phyloP scores from a whole-genome alignment of 2,888 invertebrate species.

The Gibbula magus region DNA sequence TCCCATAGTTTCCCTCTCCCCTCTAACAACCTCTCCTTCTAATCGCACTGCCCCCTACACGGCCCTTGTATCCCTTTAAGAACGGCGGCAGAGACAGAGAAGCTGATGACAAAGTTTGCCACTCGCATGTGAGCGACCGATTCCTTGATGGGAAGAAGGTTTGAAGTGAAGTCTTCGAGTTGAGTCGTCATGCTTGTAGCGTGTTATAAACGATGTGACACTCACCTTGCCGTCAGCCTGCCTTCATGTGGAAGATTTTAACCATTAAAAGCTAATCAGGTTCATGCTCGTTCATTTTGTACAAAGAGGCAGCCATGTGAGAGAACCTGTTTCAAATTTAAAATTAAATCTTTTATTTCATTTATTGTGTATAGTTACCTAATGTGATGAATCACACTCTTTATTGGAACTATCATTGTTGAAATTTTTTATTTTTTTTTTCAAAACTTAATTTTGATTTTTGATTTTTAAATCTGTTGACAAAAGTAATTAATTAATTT shows the following conservation, averaged over 20 bases:
- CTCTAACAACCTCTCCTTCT: no score
- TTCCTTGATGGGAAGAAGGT: background rate
- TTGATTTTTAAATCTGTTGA: no score
- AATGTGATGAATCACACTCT: no score
- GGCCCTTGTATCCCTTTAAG: background rate
- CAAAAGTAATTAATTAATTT: no score
- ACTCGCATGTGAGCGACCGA: background rate
- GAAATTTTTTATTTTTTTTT: no score
- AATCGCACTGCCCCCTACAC: background rate
- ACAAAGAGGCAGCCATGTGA: no score
- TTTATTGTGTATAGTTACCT: no score
- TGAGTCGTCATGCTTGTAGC: background rate
- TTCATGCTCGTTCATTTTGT: background rate
- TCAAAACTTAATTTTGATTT: no score
- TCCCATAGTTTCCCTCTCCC: no score
- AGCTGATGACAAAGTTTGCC: constrained; percentile 3
- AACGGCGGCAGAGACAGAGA: background rate
- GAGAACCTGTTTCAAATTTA: no score
- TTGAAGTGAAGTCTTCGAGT: background rate
- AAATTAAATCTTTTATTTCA: no score
- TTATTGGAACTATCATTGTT: no score
- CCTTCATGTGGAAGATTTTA: constrained; percentile 14
- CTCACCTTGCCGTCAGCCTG: background rate
- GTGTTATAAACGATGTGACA: background rate
- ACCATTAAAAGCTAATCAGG: background rate